Percentiles rank a stretch among this genome's conserved stretches.
Evolutionary conservation across 2,797 vertebrate genomes (phyloP).

Genomic region (Neosilurus mollespiculum): DNA sequence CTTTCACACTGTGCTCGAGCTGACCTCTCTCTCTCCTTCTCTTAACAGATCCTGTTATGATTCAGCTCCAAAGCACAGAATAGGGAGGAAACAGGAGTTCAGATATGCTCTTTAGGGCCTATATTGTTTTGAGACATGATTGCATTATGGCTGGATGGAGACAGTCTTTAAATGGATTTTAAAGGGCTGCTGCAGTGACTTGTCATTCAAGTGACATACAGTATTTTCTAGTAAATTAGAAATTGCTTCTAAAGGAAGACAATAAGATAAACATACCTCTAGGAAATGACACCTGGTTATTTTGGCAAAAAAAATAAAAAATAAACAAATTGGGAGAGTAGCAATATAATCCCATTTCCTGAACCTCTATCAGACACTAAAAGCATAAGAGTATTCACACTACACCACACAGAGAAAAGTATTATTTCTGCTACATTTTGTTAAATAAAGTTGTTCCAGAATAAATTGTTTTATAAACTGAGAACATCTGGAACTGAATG

Average conservation of each 20-base stretch:
- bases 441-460: no score
- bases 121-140: constrained; percentile 30
- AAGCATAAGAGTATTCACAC: background rate
- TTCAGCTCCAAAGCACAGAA: constrained; percentile 8
- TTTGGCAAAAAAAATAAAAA: background rate
- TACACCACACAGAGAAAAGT: no score
- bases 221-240: background rate
- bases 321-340: background rate
- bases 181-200: constrained; percentile 21
- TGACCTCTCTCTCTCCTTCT: constrained; percentile 58
- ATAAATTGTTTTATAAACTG: no score
- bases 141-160: constrained; percentile 5
- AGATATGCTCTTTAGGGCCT: constrained; percentile 7
- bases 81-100: constrained; percentile 9
- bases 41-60: constrained; percentile 25
- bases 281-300: background rate
- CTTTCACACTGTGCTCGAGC: constrained; percentile 58
- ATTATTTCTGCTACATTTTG: no score
- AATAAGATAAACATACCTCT: background rate
- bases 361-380: constrained; percentile 29
- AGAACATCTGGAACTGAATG: no score
- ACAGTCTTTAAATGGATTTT: constrained; percentile 19
- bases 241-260: background rate
- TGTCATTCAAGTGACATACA: constrained; percentile 16
- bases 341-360: constrained; percentile 13